phyloP scores from a whole-genome alignment of 2,888 invertebrate species.

The Trachelus stipa region DNA sequence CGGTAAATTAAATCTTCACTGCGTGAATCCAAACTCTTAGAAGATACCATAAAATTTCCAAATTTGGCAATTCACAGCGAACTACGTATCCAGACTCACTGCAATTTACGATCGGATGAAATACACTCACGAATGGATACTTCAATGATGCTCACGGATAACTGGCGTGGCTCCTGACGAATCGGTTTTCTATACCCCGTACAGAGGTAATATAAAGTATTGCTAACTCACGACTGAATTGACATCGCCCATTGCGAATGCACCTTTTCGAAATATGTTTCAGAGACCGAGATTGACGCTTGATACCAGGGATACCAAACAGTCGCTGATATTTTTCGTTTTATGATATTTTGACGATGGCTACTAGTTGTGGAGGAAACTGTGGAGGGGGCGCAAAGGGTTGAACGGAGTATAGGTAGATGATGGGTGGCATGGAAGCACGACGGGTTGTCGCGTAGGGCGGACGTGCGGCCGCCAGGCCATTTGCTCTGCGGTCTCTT shows the following conservation, averaged over 20 bases:
- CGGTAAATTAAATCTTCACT: not conserved
- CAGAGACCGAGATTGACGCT: constrained; percentile 24
- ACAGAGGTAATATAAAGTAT: not conserved
- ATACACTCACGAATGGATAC: not conserved
- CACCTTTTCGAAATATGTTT: not conserved
- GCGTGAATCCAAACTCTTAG: not conserved
- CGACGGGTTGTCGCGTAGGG: constrained; percentile 5
- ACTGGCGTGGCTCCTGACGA: not conserved
- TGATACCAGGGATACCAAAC: constrained; percentile 41
- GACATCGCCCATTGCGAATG: not conserved
- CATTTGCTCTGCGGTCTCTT: constrained; percentile 65
- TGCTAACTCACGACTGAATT: not conserved
- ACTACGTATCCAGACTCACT: not conserved
- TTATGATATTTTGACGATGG: constrained; percentile 54
- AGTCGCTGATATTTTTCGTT: constrained; percentile 49
- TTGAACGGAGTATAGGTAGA: not conserved
- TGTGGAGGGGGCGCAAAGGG: constrained; percentile 29
- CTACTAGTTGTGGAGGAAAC: constrained; percentile 36
- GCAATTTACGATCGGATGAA: not conserved
- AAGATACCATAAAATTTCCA: not conserved
- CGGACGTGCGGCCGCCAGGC: constrained; percentile 54
- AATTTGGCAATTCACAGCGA: not conserved
- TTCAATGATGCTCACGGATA: not conserved
- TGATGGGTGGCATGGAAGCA: constrained; percentile 17
- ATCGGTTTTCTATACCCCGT: not conserved